Evolutionary conservation across 1,140 invertebrate genomes (phyloP).

Genomic region (Lethocerus indicus): DNA sequence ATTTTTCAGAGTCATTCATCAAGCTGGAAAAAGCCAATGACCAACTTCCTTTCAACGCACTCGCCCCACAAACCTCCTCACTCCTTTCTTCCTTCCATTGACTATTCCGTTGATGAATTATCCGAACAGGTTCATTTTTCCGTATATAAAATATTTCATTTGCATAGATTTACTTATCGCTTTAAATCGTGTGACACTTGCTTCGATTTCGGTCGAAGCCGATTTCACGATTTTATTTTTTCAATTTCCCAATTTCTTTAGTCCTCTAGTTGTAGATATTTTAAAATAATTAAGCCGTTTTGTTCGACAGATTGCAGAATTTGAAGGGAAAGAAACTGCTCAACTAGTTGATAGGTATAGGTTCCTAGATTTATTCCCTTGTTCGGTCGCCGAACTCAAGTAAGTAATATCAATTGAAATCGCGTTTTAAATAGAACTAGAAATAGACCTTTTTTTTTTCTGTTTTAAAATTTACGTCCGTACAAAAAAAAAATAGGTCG

Average conservation of each 20-base stretch:
- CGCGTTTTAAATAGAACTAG: neutral
- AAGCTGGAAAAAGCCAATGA: too few relatives aligned
- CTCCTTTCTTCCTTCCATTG: too few relatives aligned
- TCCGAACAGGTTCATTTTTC: slow-evolving; percentile 3
- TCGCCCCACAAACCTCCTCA: too few relatives aligned
- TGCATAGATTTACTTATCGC: too few relatives aligned
- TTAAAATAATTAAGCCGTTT: slow-evolving; percentile 1
- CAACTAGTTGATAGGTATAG: slow-evolving; percentile 90
- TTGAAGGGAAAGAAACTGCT: slow-evolving; percentile 91
- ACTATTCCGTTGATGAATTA: slow-evolving; percentile 6
- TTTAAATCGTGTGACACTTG: too few relatives aligned
- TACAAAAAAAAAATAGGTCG: too few relatives aligned
- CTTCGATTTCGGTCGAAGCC: neutral
- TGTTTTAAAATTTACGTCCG: neutral
- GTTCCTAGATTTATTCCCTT: slow-evolving; percentile 86
- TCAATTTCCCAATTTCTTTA: neutral
- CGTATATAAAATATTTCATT: too few relatives aligned
- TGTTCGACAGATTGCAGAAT: slow-evolving; percentile 68
- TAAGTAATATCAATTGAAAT: slow-evolving; percentile 21
- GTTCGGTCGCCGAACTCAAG: slow-evolving; percentile 71
- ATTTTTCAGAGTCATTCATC: too few relatives aligned
- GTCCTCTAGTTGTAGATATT: neutral
- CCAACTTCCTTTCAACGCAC: too few relatives aligned
- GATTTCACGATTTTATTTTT: neutral
- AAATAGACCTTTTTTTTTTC: neutral